A percentile compares a stretch with the other conserved stretches of the same genome.
These are phyloP conservation scores for Baryphthengus martii DNA, from an alignment of 2,113 vertebrate species.

Conservation along the genomic window DNA sequence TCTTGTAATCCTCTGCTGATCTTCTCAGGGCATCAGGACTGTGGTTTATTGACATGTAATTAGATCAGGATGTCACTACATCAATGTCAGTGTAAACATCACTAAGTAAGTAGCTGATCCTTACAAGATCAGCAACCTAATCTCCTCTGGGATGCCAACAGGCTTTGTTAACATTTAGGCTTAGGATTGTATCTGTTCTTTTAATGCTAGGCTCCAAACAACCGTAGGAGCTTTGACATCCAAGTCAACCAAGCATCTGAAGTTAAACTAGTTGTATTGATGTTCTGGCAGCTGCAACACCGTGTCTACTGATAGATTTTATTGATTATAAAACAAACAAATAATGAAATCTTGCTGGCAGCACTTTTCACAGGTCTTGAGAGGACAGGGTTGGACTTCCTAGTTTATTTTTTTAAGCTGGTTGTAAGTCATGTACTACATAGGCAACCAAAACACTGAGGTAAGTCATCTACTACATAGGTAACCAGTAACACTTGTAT, in stretches of 20 bases:
- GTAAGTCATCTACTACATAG: background rate
- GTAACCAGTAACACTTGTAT: background rate
- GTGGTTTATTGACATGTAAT: slow-evolving; percentile 87
- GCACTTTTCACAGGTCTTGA: fast-evolving
- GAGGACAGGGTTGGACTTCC: background rate
- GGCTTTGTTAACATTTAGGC: slow-evolving; percentile 67
- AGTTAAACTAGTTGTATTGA: background rate
- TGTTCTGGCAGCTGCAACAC: background rate
- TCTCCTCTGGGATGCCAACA: slow-evolving; percentile 80
- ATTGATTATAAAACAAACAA: slow-evolving; percentile 8
- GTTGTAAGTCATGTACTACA: background rate
- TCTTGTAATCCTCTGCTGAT: slow-evolving; percentile 79
- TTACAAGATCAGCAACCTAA: slow-evolving; percentile 82
- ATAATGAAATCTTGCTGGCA: background rate
- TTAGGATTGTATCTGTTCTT: slow-evolving; percentile 51
- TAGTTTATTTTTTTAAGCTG: background rate
- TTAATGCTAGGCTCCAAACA: slow-evolving; percentile 14
- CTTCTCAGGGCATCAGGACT: slow-evolving; percentile 68
- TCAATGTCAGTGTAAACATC: slow-evolving; percentile 84
- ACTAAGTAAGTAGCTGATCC: slow-evolving; percentile 76
- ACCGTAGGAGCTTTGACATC: background rate
- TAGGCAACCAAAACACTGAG: too few relatives aligned
- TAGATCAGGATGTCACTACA: slow-evolving; percentile 83
- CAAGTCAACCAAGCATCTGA: background rate
- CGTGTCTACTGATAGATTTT: background rate